A percentile compares a stretch with the other conserved stretches of the same genome.
phyloP scores from a whole-genome alignment of 2,797 vertebrate genomes.

The Malacoraja senta region DNA sequence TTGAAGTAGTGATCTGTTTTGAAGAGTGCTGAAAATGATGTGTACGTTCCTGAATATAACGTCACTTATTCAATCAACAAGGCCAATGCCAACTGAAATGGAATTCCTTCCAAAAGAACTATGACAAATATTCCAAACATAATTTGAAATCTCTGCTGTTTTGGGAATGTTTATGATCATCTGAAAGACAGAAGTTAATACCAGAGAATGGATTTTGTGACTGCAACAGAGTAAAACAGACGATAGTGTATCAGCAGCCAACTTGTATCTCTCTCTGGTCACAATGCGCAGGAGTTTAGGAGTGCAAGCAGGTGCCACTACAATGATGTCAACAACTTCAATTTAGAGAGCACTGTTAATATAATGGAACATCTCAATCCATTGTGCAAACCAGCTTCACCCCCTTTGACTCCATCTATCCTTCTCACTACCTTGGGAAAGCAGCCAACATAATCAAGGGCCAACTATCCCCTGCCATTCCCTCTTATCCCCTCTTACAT shows the following conservation, averaged over 20 bases:
- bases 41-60: conserved; percentile 3
- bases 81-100: no score
- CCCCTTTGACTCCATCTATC: no score
- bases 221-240: neutral
- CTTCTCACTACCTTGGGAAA: no score
- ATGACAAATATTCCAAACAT: neutral
- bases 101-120: neutral
- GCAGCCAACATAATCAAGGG: no score
- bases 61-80: neutral
- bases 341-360: neutral
- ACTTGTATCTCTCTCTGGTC: neutral
- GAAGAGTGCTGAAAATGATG: conserved; percentile 23
- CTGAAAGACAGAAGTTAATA: neutral
- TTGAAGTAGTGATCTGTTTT: conserved; percentile 27
- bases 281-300: neutral
- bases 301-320: neutral
- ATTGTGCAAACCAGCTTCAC: no score
- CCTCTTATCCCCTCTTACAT: no score
- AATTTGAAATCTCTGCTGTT: neutral
- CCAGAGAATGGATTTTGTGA: neutral
- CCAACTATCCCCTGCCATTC: no score
- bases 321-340: neutral
- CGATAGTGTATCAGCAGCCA: neutral
- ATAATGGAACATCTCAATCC: neutral
- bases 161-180: neutral